A percentile compares a stretch with the other conserved stretches of the same genome.
phyloP scores from a whole-genome alignment of 2,797 vertebrate genomes.

The Acipenser oxyrinchus region DNA sequence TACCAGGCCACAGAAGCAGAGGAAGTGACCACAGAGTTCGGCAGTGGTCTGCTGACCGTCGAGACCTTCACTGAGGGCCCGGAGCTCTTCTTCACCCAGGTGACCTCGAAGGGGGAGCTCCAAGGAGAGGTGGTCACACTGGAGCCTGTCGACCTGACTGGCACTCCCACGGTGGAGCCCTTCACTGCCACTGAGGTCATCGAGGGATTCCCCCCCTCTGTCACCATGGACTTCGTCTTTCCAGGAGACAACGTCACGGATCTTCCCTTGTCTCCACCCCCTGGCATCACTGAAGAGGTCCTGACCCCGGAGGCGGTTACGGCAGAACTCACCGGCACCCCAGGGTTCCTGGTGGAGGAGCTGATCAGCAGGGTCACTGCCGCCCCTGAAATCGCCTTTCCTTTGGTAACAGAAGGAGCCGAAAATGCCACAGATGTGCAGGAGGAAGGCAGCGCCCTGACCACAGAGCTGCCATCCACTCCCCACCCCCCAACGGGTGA shows the following conservation, averaged over 20 bases:
- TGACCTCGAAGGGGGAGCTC: constrained; percentile 64
- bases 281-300: constrained; percentile 26
- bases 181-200: constrained; percentile 35
- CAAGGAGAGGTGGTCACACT: constrained; percentile 71
- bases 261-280: constrained; percentile 34
- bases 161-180: constrained; percentile 25
- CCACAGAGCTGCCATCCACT: constrained; percentile 20
- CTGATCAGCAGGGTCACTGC: constrained; percentile 43
- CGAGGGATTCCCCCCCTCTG: neutral
- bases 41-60: constrained; percentile 49
- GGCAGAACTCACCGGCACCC: constrained; percentile 23
- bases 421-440: neutral
- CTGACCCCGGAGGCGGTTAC: constrained; percentile 25
- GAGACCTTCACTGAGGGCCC: constrained; percentile 63
- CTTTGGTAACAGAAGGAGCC: constrained; percentile 22
- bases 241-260: constrained; percentile 25
- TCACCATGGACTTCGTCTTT: constrained; percentile 22
- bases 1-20: constrained; percentile 48
- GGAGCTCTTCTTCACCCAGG: constrained; percentile 57
- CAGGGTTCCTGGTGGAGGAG: constrained; percentile 37
- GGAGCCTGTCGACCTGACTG: constrained; percentile 48
- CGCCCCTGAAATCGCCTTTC: constrained; percentile 25
- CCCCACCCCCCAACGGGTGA: constrained; percentile 42
- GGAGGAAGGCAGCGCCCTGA: neutral
- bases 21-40: constrained; percentile 39